Conservation (phyloP, 2,888 invertebrate species). For the Euphydryas editha region DNA sequence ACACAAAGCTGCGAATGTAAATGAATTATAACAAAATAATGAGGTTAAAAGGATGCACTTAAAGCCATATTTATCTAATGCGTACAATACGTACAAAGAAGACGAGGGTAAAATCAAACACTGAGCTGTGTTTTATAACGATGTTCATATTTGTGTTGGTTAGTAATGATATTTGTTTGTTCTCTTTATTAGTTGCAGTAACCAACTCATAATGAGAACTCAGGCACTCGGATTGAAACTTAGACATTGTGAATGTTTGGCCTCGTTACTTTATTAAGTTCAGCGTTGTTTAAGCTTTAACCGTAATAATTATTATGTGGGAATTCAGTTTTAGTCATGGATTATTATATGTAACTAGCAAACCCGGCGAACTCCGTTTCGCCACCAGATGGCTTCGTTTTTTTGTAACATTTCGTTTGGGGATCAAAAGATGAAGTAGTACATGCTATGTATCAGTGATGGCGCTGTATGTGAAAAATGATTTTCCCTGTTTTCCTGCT, state of each 20-base stretch:
- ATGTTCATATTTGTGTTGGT: slow-evolving; percentile 5
- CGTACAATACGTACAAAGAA: too few species aligned
- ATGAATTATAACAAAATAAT: background rate
- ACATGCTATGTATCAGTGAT: too few species aligned
- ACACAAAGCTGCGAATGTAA: background rate
- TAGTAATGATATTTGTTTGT: slow-evolving; percentile 7
- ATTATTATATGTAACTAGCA: too few species aligned
- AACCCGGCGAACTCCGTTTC: too few species aligned
- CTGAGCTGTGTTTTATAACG: background rate
- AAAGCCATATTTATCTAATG: too few species aligned
- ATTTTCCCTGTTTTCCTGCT: too few species aligned
- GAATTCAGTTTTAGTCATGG: background rate
- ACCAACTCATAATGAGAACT: slow-evolving; percentile 7
- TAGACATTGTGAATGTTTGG: background rate
- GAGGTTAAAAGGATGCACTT: slow-evolving; percentile 5
- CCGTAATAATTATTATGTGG: background rate
- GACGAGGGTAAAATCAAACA: slow-evolving; percentile 1
- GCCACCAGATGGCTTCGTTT: too few species aligned
- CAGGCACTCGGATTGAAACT: slow-evolving; percentile 7
- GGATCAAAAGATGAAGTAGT: too few species aligned
- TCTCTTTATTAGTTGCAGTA: too few species aligned
- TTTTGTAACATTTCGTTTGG: too few species aligned
- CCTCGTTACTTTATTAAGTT: slow-evolving; percentile 1
- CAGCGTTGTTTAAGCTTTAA: background rate
- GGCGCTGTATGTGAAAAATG: too few species aligned